Base-by-base conservation (phyloP, 1,140 invertebrate species). In the Colletes gigas region DNA sequence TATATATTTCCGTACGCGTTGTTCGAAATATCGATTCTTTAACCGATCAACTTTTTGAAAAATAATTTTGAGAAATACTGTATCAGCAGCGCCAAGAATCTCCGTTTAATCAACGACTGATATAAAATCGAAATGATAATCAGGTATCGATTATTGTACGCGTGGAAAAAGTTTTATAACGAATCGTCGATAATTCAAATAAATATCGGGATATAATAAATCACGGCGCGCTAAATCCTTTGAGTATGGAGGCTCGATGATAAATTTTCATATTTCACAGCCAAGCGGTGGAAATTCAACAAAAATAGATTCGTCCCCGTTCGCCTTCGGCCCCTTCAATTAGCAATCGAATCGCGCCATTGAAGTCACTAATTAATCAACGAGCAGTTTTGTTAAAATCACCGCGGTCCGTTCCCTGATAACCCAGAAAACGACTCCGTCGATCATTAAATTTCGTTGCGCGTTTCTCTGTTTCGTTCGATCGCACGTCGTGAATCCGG, bases 361-460 rank as follows among this genome's bases (percentile, higher is more conserved):
- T 69, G 50, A 76, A 76, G 73, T 67, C 39, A 41, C 65, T 76
- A 41, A 76, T 76, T 76, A 76, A 76, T 76, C 74, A 69, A 54
- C 52, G 52, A 76, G 74, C 68, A 69, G 41, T 76, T 76, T 68
- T 65, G 54, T 59, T 69, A 68, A 69, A 76, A 76, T 76, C 73
- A 67, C 73, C 63, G 63, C 39, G 73, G 15, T 44, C 67, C 73
- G 63, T 76, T 57, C 41, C 52, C 65, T 15, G 54, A 47, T 59
- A 76, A 68, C 65, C 52, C 54, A 76, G 65, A 69, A 68, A 59
- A 68, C 52, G 19, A n/a, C 15, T 76, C 52, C 52, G 63, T 57
- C 52, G 54, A 69, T 76, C 65, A 30, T 44, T 76, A 39, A 67
- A 68, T 76, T 44, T 17, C 39, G 50, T 39, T 41, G 44, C 47